These are phyloP conservation scores for Labeo calbasu DNA, from an alignment of 2,797 vertebrate genomes.

Conservation along the genomic window DNA sequence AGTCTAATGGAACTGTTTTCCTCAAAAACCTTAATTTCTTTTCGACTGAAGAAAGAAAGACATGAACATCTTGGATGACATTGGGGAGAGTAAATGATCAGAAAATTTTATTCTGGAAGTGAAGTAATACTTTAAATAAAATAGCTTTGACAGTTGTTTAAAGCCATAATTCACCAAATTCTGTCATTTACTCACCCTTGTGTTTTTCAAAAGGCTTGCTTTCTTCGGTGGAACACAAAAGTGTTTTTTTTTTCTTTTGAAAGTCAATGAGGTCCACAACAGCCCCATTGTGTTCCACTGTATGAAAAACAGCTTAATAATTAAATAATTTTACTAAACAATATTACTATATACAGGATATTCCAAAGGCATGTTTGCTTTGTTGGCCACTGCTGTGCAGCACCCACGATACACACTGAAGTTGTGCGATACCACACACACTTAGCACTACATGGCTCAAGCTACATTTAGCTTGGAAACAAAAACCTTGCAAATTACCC, in stretches of 20 bases:
- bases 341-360: background rate
- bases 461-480: background rate
- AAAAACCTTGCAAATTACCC: conserved; percentile 3
- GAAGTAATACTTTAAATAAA: background rate
- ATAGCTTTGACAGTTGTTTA: background rate
- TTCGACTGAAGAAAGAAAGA: too few relatives aligned
- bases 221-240: background rate
- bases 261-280: background rate
- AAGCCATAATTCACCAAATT: background rate
- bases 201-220: background rate
- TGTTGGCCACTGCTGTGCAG: background rate
- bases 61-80: too few relatives aligned
- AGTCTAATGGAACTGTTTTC: too few relatives aligned
- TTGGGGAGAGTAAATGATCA: too few relatives aligned
- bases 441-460: background rate
- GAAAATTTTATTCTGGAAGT: too few relatives aligned
- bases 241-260: background rate
- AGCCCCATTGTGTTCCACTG: background rate
- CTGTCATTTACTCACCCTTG: background rate
- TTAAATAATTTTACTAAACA: background rate
- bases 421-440: too few relatives aligned
- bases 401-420: background rate
- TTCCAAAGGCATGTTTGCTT: background rate
- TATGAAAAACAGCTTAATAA: background rate
- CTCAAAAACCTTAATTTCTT: too few relatives aligned